phyloP scores from a whole-genome alignment of 2,113 vertebrate genomes.

The Hystrix cristata region DNA sequence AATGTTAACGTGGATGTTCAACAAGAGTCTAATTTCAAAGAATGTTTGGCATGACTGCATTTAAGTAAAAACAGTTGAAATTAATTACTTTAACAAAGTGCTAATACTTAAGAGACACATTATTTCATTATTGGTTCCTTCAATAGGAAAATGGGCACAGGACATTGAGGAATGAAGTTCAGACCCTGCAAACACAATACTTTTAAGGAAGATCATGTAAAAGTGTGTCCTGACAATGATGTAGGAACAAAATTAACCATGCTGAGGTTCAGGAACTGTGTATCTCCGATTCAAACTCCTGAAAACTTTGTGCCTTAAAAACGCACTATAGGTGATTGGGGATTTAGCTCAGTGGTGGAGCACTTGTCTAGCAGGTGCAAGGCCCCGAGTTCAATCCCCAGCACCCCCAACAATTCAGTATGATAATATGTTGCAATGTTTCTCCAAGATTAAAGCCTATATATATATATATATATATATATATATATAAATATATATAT shows the following conservation, averaged over 20 bases:
- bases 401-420: background rate
- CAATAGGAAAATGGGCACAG: background rate
- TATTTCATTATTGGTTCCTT: background rate
- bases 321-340: too few species aligned
- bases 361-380: too few species aligned
- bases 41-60: background rate
- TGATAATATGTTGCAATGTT: background rate
- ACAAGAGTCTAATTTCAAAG: background rate
- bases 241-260: background rate
- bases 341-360: too few species aligned
- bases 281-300: background rate
- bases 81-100: background rate
- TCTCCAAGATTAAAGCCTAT: background rate
- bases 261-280: constrained; percentile 7
- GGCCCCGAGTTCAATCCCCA: too few species aligned
- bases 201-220: constrained; percentile 39
- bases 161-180: background rate
- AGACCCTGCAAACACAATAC: background rate
- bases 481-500: too few species aligned
- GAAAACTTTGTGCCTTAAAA: background rate
- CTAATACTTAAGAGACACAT: background rate
- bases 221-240: background rate
- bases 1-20: background rate
- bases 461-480: constrained; percentile 38
- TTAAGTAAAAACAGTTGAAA: constrained; percentile 45